Evolutionary conservation across 2,113 vertebrate genomes (phyloP).

Genomic region (Daboia siamensis): DNA sequence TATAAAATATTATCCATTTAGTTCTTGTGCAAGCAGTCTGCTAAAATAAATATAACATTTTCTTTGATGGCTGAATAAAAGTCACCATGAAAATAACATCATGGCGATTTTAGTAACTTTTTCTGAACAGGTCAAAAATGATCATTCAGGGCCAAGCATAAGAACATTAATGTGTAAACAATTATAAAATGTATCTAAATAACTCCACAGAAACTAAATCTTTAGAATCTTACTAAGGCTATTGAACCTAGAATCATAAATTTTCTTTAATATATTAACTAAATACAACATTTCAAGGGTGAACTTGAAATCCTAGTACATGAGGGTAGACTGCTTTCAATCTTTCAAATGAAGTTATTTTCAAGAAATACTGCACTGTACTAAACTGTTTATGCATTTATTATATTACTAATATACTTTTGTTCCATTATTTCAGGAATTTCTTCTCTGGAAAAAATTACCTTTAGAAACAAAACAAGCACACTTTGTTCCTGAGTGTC

Average conservation of each 20-base stretch:
- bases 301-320: not conserved
- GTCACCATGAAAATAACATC: not conserved
- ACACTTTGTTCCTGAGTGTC: not conserved
- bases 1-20: not conserved
- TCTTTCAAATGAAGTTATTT: not conserved
- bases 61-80: not conserved
- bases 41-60: not conserved
- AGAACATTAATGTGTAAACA: not conserved
- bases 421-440: not conserved
- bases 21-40: not conserved
- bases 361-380: not conserved
- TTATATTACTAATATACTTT: not conserved
- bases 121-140: not conserved
- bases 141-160: not conserved
- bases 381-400: no score
- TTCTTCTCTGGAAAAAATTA: not conserved
- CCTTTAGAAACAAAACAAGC: not conserved
- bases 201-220: not conserved
- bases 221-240: not conserved
- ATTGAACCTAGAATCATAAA: not conserved
- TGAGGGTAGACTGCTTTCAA: not conserved
- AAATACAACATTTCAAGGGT: not conserved
- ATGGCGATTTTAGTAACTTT: not conserved
- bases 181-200: not conserved
- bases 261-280: not conserved